A percentile compares a stretch with the other conserved stretches of the same genome.
Evolutionary conservation across 2,888 invertebrate genomes (phyloP).

Genomic region (Drosophila formosana): DNA sequence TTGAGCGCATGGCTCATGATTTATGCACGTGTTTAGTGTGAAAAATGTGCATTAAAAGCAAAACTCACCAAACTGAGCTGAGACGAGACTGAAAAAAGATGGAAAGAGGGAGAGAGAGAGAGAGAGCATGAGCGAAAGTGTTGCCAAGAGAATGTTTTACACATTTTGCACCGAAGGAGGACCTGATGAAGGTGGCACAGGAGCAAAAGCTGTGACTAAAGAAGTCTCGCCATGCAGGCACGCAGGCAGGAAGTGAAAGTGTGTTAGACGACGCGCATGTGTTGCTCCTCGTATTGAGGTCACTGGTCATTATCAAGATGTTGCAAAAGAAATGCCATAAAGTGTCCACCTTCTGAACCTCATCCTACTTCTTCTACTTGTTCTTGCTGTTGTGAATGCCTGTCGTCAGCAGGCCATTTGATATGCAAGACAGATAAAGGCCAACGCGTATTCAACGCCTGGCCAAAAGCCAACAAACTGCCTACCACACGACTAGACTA

Average conservation of each 20-base stretch:
- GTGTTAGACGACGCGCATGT: conserved; percentile 59
- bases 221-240: conserved; percentile 25
- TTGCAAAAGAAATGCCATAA: conserved; percentile 74
- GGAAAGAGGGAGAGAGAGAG: not conserved
- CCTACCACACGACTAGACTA: conserved; percentile 18
- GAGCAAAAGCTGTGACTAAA: not conserved
- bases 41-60: conserved; percentile 79
- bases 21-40: conserved; percentile 81
- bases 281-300: conserved; percentile 66
- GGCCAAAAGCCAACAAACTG: conserved; percentile 56
- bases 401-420: conserved; percentile 66
- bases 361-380: not conserved
- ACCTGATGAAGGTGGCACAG: not conserved
- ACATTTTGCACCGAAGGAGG: conserved; percentile 14
- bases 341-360: conserved; percentile 50
- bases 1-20: conserved; percentile 65
- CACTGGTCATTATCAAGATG: conserved; percentile 80
- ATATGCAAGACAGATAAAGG: conserved; percentile 80
- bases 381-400: conserved; percentile 15
- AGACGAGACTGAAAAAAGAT: not conserved
- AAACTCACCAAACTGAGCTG: conserved; percentile 29
- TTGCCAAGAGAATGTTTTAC: conserved; percentile 55
- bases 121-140: conserved; percentile 61
- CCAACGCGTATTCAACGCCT: conserved; percentile 66
- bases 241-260: conserved; percentile 72